Conservation (phyloP, 2,888 invertebrate species). For the Orchesella flavescens region DNA sequence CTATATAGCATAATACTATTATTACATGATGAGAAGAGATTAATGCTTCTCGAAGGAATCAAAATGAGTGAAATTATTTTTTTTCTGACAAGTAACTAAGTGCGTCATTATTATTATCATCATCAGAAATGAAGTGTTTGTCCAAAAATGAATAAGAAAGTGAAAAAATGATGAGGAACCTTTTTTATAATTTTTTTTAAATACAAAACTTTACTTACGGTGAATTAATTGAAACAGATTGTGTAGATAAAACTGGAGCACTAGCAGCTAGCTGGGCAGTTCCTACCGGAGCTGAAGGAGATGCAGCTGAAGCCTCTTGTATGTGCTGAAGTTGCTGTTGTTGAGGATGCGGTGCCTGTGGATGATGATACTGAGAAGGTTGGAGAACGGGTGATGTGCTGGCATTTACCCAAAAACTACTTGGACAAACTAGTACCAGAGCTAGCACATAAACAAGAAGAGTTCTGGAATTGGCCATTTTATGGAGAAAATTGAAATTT, state of each 20-base stretch:
- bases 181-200: too few species aligned
- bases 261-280: background rate
- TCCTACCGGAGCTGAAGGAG: conserved; percentile 3
- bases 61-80: conserved; percentile 38
- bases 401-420: conserved; percentile 55
- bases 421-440: conserved; percentile 42
- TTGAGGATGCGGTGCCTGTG: conserved; percentile 11
- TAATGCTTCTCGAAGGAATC: conserved; percentile 37
- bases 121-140: background rate
- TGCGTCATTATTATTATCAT: conserved; percentile 2
- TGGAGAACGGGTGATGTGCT: conserved; percentile 43
- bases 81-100: conserved; percentile 39
- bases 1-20: background rate
- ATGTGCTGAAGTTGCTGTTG: conserved; percentile 33
- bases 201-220: conserved; percentile 40
- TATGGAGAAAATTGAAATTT: conserved; percentile 64
- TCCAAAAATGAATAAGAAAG: background rate
- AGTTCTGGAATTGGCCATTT: conserved; percentile 62
- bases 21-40: conserved; percentile 17
- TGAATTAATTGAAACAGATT: conserved; percentile 17
- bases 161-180: background rate
- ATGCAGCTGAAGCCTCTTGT: conserved; percentile 34
- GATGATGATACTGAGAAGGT: conserved; percentile 10
- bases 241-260: conserved; percentile 9
- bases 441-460: conserved; percentile 60